These are phyloP conservation scores for Neogobius melanostomus DNA, from an alignment of 2,113 vertebrate genomes.

Conservation along the genomic window DNA sequence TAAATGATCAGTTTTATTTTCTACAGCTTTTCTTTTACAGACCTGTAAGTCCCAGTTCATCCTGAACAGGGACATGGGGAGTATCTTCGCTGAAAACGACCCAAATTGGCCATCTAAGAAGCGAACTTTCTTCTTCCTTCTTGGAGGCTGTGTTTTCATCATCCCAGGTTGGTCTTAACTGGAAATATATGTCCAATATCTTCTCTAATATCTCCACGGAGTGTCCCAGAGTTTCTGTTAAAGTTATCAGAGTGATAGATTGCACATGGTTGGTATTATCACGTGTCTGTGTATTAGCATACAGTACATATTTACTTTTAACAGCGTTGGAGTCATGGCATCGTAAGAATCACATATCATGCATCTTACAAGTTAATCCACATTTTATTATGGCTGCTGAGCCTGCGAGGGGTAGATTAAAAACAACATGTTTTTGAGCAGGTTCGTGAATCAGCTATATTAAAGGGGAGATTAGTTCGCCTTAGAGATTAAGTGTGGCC, in stretches of 20 bases:
- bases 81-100: not conserved
- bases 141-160: constrained; percentile 4
- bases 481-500: constrained; percentile 63
- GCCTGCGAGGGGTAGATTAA: constrained; percentile 75
- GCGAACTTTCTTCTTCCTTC: not conserved
- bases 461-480: constrained; percentile 78
- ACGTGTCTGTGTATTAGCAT: constrained; percentile 71
- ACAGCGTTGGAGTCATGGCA: constrained; percentile 48
- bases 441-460: constrained; percentile 77
- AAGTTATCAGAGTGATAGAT: constrained; percentile 37
- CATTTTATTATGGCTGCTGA: constrained; percentile 75
- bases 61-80: not conserved
- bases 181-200: constrained; percentile 10
- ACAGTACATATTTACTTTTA: constrained; percentile 76
- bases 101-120: constrained; percentile 5
- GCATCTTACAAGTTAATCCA: constrained; percentile 78
- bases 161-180: constrained; percentile 2
- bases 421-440: constrained; percentile 76
- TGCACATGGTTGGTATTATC: constrained; percentile 42
- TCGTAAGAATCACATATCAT: constrained; percentile 66
- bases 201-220: constrained; percentile 23
- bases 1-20: constrained; percentile 7
- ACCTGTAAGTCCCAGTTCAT: not conserved
- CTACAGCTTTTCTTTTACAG: not conserved
- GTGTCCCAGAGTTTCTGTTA: constrained; percentile 39